phyloP scores from a whole-genome alignment of 2,888 invertebrate species.

The Hypselothyrea guttata region DNA sequence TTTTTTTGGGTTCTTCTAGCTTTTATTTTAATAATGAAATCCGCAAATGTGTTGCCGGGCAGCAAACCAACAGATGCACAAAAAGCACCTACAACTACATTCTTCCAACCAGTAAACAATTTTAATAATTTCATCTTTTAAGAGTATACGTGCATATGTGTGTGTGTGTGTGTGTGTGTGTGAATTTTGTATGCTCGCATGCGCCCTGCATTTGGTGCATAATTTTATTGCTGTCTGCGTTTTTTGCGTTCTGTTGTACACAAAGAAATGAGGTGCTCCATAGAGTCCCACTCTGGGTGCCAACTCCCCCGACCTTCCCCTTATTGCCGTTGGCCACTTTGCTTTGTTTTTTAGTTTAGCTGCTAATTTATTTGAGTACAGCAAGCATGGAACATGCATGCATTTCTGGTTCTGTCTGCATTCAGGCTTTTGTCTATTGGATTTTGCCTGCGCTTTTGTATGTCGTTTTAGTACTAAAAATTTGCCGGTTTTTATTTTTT shows the following conservation, averaged over 20 bases:
- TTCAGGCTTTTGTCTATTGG: constrained; percentile 36
- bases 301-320: constrained; percentile 1
- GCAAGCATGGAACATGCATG: constrained; percentile 19
- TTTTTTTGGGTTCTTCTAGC: too few species aligned
- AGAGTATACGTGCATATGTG: constrained; percentile 9
- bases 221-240: constrained; percentile 54
- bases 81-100: not conserved
- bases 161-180: constrained; percentile 10
- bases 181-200: constrained; percentile 47
- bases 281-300: too few species aligned
- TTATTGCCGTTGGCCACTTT: constrained; percentile 26
- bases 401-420: constrained; percentile 54
- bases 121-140: constrained; percentile 29
- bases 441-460: constrained; percentile 15
- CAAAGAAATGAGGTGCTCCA: constrained; percentile 10
- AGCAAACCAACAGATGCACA: constrained; percentile 23
- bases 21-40: constrained; percentile 46
- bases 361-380: constrained; percentile 73
- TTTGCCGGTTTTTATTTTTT: constrained; percentile 23
- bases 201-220: constrained; percentile 52
- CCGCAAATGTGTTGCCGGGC: constrained; percentile 51
- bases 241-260: constrained; percentile 9
- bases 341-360: constrained; percentile 65
- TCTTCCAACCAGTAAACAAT: not conserved
- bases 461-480: constrained; percentile 35